Conservation (phyloP, 2,888 invertebrate genomes). For the Pyrgus malvae region DNA sequence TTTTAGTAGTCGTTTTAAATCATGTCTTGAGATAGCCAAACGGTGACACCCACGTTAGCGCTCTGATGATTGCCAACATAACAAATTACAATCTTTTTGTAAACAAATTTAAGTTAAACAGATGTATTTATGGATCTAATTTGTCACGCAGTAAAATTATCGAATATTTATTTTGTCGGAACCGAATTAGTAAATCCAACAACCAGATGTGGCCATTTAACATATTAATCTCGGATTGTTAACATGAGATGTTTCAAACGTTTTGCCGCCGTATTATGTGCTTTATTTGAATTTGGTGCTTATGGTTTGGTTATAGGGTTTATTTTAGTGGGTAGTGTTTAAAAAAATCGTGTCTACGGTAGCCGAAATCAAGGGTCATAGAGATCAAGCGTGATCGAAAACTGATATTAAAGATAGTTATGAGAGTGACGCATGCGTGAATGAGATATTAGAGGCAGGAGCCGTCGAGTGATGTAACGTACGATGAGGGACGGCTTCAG, state of each 20-base stretch:
- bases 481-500: constrained; percentile 37
- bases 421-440: constrained; percentile 74
- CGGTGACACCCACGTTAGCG: too few relatives aligned
- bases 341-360: constrained; percentile 73
- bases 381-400: constrained; percentile 77
- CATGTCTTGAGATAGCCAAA: too few relatives aligned
- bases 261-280: constrained; percentile 39
- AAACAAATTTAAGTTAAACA: background rate
- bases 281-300: constrained; percentile 35
- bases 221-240: constrained; percentile 73
- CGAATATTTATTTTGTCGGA: constrained; percentile 8
- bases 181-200: constrained; percentile 41
- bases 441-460: constrained; percentile 69
- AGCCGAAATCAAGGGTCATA: constrained; percentile 77
- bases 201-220: constrained; percentile 57
- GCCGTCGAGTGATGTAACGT: constrained; percentile 46
- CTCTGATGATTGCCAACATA: too few relatives aligned
- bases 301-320: constrained; percentile 36
- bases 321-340: constrained; percentile 39
- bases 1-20: too few relatives aligned
- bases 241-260: constrained; percentile 65
- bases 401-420: constrained; percentile 74
- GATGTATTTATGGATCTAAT: constrained; percentile 12
- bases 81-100: too few relatives aligned
- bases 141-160: constrained; percentile 19